Percentiles rank a stretch among this genome's conserved stretches.
phyloP scores from a whole-genome alignment of 64 coral and sea anemone species.

The Stylophora pistillata region DNA sequence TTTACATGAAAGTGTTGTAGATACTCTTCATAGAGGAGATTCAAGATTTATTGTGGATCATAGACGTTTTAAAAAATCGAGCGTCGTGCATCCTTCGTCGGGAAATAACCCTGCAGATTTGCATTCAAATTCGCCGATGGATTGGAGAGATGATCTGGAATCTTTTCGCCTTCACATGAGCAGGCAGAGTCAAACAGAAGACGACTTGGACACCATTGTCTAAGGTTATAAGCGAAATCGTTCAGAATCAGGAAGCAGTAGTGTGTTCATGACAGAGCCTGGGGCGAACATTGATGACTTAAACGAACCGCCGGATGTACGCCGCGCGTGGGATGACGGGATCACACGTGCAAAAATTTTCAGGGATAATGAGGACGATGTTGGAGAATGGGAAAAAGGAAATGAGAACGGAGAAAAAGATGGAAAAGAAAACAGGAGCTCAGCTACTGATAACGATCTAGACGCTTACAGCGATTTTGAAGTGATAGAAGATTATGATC shows the following conservation, averaged over 20 bases:
- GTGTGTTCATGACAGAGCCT: conserved; percentile 50
- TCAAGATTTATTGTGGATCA: conserved; percentile 38
- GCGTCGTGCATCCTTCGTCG: background rate
- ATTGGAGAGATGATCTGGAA: conserved; percentile 44
- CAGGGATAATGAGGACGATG: background rate
- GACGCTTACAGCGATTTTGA: conserved; percentile 16
- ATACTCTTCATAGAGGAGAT: conserved; percentile 14
- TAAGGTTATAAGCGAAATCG: background rate
- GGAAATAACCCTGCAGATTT: background rate
- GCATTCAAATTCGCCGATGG: background rate
- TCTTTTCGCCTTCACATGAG: conserved; percentile 52
- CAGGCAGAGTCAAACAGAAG: background rate
- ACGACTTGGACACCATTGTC: background rate
- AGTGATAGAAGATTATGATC: conserved; percentile 65
- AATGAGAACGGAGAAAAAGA: background rate
- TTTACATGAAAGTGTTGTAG: conserved; percentile 44
- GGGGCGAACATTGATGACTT: conserved; percentile 18
- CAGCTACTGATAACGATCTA: conserved; percentile 9
- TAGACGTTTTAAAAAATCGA: conserved; percentile 11
- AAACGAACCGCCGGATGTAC: conserved; percentile 3
- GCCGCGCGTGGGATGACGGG: conserved; percentile 41
- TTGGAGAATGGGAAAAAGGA: background rate
- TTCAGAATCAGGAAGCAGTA: background rate
- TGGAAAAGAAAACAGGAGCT: background rate
- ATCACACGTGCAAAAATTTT: background rate